These are phyloP conservation scores for Oceanodroma tethys DNA, from an alignment of 2,113 vertebrate species.

Conservation along the genomic window DNA sequence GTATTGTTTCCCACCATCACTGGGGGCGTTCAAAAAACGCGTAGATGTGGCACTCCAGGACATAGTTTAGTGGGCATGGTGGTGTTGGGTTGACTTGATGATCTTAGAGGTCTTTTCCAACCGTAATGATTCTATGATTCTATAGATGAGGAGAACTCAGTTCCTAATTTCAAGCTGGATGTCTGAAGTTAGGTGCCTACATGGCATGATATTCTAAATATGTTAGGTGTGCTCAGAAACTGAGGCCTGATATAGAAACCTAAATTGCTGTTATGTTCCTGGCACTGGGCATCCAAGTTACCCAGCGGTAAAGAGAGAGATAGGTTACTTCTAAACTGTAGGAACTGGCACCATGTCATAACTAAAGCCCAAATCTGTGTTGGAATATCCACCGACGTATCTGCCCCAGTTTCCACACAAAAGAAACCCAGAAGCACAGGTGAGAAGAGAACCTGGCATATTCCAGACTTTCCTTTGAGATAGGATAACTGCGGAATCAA, in stretches of 20 bases:
- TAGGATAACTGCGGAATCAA: neutral
- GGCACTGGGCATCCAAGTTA: neutral
- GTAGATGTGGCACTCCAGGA: no score
- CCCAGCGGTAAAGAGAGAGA: neutral
- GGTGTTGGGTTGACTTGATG: no score
- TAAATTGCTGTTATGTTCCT: neutral
- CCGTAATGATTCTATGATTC: no score
- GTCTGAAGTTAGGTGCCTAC: neutral
- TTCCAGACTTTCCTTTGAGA: neutral
- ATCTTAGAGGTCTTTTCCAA: no score
- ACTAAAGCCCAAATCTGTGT: neutral
- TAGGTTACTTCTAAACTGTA: neutral
- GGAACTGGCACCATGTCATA: neutral
- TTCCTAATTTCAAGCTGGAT: neutral
- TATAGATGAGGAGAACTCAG: neutral
- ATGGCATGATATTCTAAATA: neutral
- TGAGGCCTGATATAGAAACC: neutral
- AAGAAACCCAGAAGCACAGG: neutral
- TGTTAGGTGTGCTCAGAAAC: neutral
- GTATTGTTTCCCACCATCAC: neutral
- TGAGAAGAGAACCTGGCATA: neutral
- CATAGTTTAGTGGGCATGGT: no score
- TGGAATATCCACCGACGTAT: neutral
- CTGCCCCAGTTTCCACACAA: neutral
- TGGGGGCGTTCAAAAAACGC: no score